Evolutionary conservation across 2,797 vertebrate genomes (phyloP), one percentile per base, ranked within the genome.

Genomic region (Aphelocoma californica): DNA sequence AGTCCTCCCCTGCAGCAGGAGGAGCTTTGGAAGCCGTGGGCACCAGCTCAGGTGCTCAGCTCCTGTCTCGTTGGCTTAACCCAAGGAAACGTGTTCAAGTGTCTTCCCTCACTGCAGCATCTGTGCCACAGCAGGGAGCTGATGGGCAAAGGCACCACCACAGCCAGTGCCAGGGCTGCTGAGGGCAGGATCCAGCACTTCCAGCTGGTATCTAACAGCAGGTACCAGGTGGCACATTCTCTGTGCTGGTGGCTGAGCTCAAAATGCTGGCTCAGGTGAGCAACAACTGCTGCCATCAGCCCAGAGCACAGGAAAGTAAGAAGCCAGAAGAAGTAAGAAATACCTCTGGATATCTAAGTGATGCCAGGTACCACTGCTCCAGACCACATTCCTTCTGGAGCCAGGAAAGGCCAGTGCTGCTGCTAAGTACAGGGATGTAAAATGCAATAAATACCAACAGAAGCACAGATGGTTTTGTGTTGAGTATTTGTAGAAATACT

Each of bases 61-160:
- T 42, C 42, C 36, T 36, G 21, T 1, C 16, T 3, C 1, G 2
- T 20, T 40, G 14, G 4, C 26, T 75, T 9, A 19, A 53, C 4
- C 14, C 34, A 40, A 28, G 10, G 5, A 45, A 70, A 67, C 1
- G 5, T 0, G 6, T 16, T 9, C 61, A 50, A 20, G n/a, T 3
- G 4, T 8, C n/a, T 40, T 36, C 48, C 20, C 40, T 28, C 73
- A 6, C 14, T 8, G 36, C 61, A 44, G 36, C 5, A 24, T 2
- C 34, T 32, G 12, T 10, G 21, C 28, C 65, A 7, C 40, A 29
- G 31, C 8, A 29, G 12, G 1, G 54, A 38, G 57, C 16, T 77
- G 51, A 18, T 42, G 42, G 42, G 42, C 42, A 42, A 42, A 42
- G 42, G 48, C 65, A 42, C 14, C 50, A 8, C 4, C 53, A 12